Evolutionary conservation across 2,113 vertebrate species (phyloP), one percentile per base, ranked within the genome.

Genomic region (Rhea pennata): DNA sequence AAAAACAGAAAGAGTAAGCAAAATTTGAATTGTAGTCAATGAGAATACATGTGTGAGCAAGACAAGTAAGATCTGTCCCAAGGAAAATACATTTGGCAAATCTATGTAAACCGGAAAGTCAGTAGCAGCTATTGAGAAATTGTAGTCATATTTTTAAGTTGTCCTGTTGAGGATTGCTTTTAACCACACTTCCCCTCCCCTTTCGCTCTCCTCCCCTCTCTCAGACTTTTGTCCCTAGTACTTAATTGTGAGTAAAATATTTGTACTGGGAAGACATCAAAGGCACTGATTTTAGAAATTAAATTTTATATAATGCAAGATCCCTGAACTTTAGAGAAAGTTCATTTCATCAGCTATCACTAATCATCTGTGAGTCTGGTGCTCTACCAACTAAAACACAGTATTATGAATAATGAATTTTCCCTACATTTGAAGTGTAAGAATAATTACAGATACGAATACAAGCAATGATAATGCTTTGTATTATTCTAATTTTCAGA

Each of bases 311-410:
- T 85, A 96, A 89, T 4, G 2, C 85, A 95, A 97, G 96, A 95
- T 29, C 91, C 61, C 74, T 76, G 96, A 97, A 97, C 96, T 93
- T 96, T 67, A 88, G 89, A 96, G 81, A 98, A 97, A 97, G 94
- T 97, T 98, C 96, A 95, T 96, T 97, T 95, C 40, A 53, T 95
- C 95, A 94, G 44, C 89, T 93, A 91, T 97, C 89, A 84, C 97
- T 98, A 96, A 97, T 98, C 96, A 97, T 96, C 92, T 94, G 31
- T 69, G 86, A 97, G 81, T 93, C 95, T 97, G 96, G 89, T 98
- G 77, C 95, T 97, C 71, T 97, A 97, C 92, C 97, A 98, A 98
- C 95, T 88, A 98, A 98, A 98, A 98, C 88, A 98, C 2, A 77
- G 79, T 88, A 81, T 89, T 94, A 97, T 96, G 94, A 97, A 94